Evolutionary conservation across 1,140 invertebrate genomes (phyloP).

Genomic region (Drosophila sp.): DNA sequence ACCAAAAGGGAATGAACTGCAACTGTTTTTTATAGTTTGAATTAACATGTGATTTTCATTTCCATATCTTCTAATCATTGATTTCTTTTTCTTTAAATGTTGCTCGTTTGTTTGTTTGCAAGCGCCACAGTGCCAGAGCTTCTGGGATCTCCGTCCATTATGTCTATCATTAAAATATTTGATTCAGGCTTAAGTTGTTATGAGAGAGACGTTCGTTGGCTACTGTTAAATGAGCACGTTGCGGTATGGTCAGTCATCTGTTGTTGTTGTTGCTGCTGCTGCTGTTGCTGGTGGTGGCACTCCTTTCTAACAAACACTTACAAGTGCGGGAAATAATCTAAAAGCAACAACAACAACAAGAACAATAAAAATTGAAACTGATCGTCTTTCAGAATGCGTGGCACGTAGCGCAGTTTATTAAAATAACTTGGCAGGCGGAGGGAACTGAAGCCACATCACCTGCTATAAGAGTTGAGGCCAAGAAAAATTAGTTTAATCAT

Average conservation of each 20-base stretch:
- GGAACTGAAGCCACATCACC: conserved; percentile 64
- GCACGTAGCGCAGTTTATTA: conserved; percentile 84
- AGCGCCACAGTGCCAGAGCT: background rate
- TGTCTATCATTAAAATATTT: conserved; percentile 81
- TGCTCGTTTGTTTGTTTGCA: too few relatives aligned
- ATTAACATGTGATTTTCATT: too few relatives aligned
- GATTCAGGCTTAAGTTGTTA: conserved; percentile 78
- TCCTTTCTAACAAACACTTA: conserved; percentile 81
- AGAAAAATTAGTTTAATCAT: conserved; percentile 84
- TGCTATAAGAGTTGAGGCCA: conserved; percentile 68
- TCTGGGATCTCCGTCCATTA: conserved; percentile 42
- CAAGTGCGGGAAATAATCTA: conserved; percentile 79
- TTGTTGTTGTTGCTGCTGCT: conserved; percentile 11
- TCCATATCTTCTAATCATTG: background rate
- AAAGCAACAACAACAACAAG: conserved; percentile 47
- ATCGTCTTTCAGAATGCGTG: conserved; percentile 75
- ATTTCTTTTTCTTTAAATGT: background rate
- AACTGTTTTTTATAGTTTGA: background rate
- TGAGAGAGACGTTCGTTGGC: conserved; percentile 69
- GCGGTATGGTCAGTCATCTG: conserved; percentile 52
- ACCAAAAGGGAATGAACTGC: background rate
- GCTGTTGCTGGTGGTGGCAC: conserved; percentile 47
- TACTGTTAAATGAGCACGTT: conserved; percentile 84
- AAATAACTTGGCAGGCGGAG: conserved; percentile 71
- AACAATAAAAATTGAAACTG: conserved; percentile 83